Conservation (phyloP, 2,113 vertebrate genomes). For the Murina feae region DNA sequence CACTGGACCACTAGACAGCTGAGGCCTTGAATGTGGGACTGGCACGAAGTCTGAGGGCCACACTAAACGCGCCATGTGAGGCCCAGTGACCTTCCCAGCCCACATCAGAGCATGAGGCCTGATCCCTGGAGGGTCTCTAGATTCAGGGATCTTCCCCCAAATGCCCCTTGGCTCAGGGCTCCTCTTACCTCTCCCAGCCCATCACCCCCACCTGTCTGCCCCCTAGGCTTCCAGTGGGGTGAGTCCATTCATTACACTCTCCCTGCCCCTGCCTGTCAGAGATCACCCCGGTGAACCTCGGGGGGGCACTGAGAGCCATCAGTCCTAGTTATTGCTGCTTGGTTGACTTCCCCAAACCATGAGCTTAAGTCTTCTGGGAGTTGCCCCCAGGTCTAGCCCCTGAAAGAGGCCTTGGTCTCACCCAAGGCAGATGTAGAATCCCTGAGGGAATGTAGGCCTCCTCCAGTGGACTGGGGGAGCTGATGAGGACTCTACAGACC, state of each 20-base stretch:
- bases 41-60: neutral
- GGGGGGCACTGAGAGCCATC: neutral
- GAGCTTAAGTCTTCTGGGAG: neutral
- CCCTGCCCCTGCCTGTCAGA: neutral
- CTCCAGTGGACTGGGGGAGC: neutral
- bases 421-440: neutral
- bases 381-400: neutral
- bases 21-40: neutral
- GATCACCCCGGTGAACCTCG: neutral
- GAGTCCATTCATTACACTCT: neutral
- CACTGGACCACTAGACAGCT: neutral
- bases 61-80: too few relatives aligned
- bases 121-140: neutral
- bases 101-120: neutral
- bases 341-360: neutral
- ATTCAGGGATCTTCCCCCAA: neutral
- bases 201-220: neutral
- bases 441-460: neutral
- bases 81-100: neutral
- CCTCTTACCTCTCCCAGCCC: neutral
- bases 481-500: neutral
- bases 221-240: neutral
- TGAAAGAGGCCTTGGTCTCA: neutral
- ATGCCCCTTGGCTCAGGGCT: neutral
- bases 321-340: rapidly evolving